Evolutionary conservation across 2,888 invertebrate species (phyloP).

Genomic region (Argyresthia goedartella): DNA sequence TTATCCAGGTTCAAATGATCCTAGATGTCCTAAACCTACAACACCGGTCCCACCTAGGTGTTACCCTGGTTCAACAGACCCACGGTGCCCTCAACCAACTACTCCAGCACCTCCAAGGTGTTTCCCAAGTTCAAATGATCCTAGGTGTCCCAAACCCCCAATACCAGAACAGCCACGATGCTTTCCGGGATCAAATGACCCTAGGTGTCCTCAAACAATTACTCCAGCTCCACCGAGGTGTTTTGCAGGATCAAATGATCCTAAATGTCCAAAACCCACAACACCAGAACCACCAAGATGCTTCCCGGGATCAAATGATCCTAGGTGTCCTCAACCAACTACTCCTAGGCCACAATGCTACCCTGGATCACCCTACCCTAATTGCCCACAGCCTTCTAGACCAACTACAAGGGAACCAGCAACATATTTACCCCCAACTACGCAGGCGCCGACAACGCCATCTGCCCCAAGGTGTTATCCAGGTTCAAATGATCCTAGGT

Average conservation of each 20-base stretch:
- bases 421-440: conserved; percentile 21
- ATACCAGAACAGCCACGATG: conserved; percentile 11
- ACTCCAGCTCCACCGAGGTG: conserved; percentile 18
- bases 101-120: conserved; percentile 26
- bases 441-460: conserved; percentile 11
- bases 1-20: conserved; percentile 13
- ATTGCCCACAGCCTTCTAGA: conserved; percentile 14
- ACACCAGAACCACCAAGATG: conserved; percentile 14
- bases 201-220: conserved; percentile 15
- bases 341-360: conserved; percentile 12
- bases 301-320: conserved; percentile 14
- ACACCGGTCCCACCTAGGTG: conserved; percentile 15
- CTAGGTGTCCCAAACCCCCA: conserved; percentile 33
- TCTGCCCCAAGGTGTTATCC: conserved; percentile 15
- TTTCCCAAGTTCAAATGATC: conserved; percentile 40
- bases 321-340: conserved; percentile 20
- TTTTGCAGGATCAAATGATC: conserved; percentile 9
- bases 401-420: conserved; percentile 16
- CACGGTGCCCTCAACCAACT: conserved; percentile 15
- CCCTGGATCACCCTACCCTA: conserved; percentile 15
- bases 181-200: conserved; percentile 19
- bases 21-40: conserved; percentile 16
- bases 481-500: conserved; percentile 11
- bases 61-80: conserved; percentile 22
- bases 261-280: conserved; percentile 20